These are phyloP conservation scores for Eretmocerus hayati DNA, from an alignment of 2,888 invertebrate species.

Conservation along the genomic window DNA sequence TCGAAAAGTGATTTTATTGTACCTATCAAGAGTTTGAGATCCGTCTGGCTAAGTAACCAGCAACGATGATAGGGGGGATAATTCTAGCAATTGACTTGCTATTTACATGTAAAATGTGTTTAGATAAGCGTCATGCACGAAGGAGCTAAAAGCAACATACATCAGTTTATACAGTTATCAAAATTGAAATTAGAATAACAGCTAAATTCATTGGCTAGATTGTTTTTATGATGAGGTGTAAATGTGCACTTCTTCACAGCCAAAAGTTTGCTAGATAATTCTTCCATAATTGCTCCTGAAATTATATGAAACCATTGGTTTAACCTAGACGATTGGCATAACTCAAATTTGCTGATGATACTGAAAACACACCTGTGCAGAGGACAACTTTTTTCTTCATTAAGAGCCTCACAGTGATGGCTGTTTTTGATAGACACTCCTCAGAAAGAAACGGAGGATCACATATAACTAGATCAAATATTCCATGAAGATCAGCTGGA, in stretches of 20 bases:
- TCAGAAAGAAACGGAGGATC: constrained; percentile 94
- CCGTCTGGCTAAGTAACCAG: no score
- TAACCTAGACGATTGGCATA: no score
- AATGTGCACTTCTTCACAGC: constrained; percentile 62
- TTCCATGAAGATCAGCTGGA: constrained; percentile 52
- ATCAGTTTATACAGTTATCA: constrained; percentile 48
- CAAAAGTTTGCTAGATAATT: constrained; percentile 59
- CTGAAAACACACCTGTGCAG: constrained; percentile 74
- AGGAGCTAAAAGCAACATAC: no score
- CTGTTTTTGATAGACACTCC: constrained; percentile 81
- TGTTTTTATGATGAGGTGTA: constrained; percentile 76
- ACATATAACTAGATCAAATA: constrained; percentile 78
- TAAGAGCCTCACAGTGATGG: constrained; percentile 68
- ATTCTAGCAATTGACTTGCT: no score
- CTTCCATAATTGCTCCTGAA: constrained; percentile 68
- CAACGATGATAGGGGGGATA: no score
- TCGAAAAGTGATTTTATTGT: no score
- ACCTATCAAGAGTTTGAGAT: no score
- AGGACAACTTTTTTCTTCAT: constrained; percentile 70
- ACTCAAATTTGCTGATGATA: no score
- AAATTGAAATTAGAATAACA: constrained; percentile 85
- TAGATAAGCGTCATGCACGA: no score
- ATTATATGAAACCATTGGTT: not conserved
- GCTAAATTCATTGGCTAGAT: constrained; percentile 87
- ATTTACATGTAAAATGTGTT: no score